Conservation (phyloP, 2,888 invertebrate species). For the Sericinus montela region DNA sequence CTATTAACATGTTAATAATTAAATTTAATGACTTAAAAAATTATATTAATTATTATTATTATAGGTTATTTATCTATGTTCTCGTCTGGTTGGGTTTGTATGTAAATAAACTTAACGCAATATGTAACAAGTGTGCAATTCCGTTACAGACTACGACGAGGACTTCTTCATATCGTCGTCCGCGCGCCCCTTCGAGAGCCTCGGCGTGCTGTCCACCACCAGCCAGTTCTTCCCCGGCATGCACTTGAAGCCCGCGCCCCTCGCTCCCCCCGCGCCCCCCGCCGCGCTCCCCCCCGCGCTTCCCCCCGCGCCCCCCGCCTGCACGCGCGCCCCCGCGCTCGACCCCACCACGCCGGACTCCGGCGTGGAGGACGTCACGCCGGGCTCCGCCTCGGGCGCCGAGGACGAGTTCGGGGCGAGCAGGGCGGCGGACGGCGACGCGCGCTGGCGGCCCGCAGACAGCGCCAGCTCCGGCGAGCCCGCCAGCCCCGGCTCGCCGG, state of each 20-base stretch:
- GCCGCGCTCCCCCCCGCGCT: constrained; percentile 31
- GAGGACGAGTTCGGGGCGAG: constrained; percentile 54
- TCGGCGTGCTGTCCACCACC: constrained; percentile 71
- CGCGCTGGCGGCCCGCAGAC: constrained; percentile 51
- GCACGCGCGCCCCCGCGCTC: constrained; percentile 49
- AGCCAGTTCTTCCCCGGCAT: constrained; percentile 87
- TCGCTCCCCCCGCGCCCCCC: constrained; percentile 42
- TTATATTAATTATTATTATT: no score
- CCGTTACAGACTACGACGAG: constrained; percentile 73
- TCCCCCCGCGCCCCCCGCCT: constrained; percentile 29
- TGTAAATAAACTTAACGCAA: no score
- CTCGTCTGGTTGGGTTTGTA: no score
- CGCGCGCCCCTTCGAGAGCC: constrained; percentile 84
- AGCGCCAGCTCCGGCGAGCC: constrained; percentile 68
- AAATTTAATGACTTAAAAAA: no score
- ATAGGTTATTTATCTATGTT: no score
- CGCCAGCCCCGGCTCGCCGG: constrained; percentile 64
- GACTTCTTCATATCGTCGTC: constrained; percentile 88
- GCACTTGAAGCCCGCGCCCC: constrained; percentile 50
- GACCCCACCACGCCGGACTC: constrained; percentile 81
- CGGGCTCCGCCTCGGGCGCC: constrained; percentile 55
- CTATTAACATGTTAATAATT: no score
- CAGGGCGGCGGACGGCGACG: constrained; percentile 35
- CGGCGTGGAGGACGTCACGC: constrained; percentile 81
- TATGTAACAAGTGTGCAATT: no score